Percentiles rank a stretch among this genome's conserved stretches.
These are phyloP conservation scores for Otolemur garnettii DNA, from an alignment of 2,113 vertebrate genomes.

Conservation along the genomic window DNA sequence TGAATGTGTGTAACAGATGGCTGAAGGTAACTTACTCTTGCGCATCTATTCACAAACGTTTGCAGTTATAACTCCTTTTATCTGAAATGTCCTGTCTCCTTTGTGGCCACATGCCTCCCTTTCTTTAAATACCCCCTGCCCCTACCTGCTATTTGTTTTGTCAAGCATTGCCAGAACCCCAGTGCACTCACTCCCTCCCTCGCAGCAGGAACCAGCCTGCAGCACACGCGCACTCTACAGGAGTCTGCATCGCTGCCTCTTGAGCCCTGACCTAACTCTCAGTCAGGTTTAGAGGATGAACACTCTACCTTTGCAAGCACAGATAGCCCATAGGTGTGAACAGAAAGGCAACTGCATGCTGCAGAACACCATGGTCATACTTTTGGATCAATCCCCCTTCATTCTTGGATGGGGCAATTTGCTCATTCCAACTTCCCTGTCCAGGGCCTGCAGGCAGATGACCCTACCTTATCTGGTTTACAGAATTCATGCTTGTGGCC, in stretches of 20 bases:
- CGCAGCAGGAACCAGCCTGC: too few relatives aligned
- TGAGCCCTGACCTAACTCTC: background rate
- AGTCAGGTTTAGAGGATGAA: background rate
- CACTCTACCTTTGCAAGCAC: background rate
- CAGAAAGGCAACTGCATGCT: background rate
- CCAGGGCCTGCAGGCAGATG: background rate
- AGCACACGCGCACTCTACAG: rapidly evolving
- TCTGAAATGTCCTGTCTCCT: background rate
- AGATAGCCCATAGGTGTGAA: background rate
- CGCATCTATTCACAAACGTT: background rate
- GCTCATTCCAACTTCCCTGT: background rate
- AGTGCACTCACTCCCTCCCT: rapidly evolving
- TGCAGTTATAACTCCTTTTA: background rate
- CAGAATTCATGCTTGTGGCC: background rate
- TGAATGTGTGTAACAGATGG: background rate
- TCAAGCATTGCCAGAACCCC: background rate
- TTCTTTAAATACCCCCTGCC: background rate
- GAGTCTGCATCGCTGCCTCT: background rate
- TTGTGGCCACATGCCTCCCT: background rate
- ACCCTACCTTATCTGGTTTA: background rate
- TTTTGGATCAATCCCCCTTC: too few relatives aligned
- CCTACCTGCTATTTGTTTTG: background rate
- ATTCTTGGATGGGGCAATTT: background rate
- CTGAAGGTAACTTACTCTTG: background rate
- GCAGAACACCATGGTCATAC: background rate